Percentiles rank a stretch among this genome's conserved stretches.
phyloP scores from a whole-genome alignment of 2,797 vertebrate genomes.

The Danio jaintianensis region DNA sequence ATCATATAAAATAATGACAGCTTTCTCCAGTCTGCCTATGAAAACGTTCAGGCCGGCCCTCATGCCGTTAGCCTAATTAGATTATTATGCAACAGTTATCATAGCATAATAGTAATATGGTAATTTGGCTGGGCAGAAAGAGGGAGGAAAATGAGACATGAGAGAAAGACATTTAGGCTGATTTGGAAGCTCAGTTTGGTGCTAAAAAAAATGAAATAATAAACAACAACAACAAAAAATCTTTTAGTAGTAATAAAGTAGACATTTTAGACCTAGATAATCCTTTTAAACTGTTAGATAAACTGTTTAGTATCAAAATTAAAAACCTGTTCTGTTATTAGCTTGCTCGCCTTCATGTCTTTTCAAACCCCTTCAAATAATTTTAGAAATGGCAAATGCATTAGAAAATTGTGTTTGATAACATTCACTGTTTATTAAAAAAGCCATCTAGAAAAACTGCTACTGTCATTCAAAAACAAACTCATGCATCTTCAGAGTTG shows the following conservation, averaged over 20 bases:
- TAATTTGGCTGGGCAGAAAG: background rate
- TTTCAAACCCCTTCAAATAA: background rate
- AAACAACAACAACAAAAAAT: background rate
- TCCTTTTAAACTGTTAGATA: too few relatives aligned
- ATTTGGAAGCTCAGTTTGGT: background rate
- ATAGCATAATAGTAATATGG: conserved; percentile 21
- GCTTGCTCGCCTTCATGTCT: background rate
- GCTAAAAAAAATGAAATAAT: too few relatives aligned
- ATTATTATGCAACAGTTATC: conserved; percentile 27
- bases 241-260: background rate
- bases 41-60: background rate
- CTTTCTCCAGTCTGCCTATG: conserved; percentile 4
- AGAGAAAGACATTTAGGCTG: conserved; percentile 5
- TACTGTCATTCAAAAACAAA: too few relatives aligned
- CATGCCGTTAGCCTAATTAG: conserved; percentile 5
- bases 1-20: conserved; percentile 4
- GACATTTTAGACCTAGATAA: background rate
- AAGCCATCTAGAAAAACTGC: too few relatives aligned
- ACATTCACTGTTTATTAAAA: too few relatives aligned
- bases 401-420: background rate
- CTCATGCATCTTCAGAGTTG: too few relatives aligned
- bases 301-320: background rate
- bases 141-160: background rate
- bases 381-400: background rate
- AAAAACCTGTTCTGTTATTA: background rate